Base-by-base conservation (phyloP, 2,113 vertebrate species). In the Leucosticte australis region DNA sequence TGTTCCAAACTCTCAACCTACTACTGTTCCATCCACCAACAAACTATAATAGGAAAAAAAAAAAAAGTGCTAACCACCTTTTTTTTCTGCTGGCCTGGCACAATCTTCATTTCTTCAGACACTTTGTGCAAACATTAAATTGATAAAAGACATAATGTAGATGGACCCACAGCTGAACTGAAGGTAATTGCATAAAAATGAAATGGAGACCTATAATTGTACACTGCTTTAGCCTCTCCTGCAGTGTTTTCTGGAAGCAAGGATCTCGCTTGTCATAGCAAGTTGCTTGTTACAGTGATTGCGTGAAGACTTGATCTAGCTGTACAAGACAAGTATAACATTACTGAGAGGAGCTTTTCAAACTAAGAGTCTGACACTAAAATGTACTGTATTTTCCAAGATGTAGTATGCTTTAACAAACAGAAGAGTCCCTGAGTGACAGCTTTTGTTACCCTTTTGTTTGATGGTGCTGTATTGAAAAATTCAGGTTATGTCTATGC, bases 31-130 rank as follows among this genome's bases (percentile, higher is more conserved):
- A 91, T 88, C 92, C 55, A 93, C 70, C 76, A 95, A 77, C 62
- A 84, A 95, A 79, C 41, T 89, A 71, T 87, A 80, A 95, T 80
- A 94, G 11, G 7, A 5, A 14, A 47, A 28, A 35, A 83, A n/a
- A n/a, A 83, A 95, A 57, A 73, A 47, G 16, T 41, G 77, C 88
- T 95, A 95, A 87, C 77, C 35, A 67, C 93, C 52, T 92, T 90
- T 87, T 78, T 85, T 93, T 96, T 53, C 86, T 96, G 94, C 94
- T 93, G 67, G 78, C 44, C 83, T 90, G 94, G 96, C 88, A 94
- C 85, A 96, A 98, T 97, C 95, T 97, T 98, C 97, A 97, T 97
- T 98, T 98, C 97, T 97, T 95, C 91, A 98, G 95, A 97, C 83
- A 96, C 64, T 96, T 97, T 96, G 67, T 95, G 94, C 84, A 97